Evolutionary conservation across 2,113 vertebrate genomes (phyloP), one percentile per base, ranked within the genome.

Genomic region (Ammospiza caudacuta): DNA sequence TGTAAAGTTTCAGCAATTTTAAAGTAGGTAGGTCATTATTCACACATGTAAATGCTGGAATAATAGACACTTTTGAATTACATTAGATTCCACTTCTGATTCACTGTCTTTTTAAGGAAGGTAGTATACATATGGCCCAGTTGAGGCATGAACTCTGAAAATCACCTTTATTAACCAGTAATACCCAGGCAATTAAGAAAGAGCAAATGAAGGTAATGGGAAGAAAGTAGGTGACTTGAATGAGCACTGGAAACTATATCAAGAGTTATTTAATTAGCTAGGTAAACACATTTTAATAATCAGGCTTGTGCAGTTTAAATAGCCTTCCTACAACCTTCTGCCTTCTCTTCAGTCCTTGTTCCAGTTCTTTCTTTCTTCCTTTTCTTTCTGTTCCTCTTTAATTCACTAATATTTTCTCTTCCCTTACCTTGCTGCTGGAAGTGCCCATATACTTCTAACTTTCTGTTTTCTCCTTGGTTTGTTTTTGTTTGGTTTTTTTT

Each of bases 161-260:
- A 87, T 84, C 35, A 96, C 18, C 39, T 75, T 87, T 91, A 67
- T 89, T 72, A 87, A 87, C 51, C 37, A 80, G 44, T 69, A 46
- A 89, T 29, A 68, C 3, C 4, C 13, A 83, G 15, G 16, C 11
- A 84, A 95, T 94, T 91, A 94, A 83, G 37, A 74, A 89, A 87
- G 35, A 47, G 10, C 27, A 92, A 87, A 81, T 25, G 19, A 31
- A 43, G 25, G 16, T 67, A 33, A 75, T 70, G 46, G 74, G 77
- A 86, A 83, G 20, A 96, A 96, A 95, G 63, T 77, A 95, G 83
- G 87, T 89, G 61, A 91, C 33, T 87, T 81, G 35, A 81, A 29
- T 27, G 25, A 81, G 21, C 25, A 29, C 55, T 87, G 19, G 29
- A 92, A 89, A 75, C 44, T 94, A 39, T 92, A 74, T 69, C 25